Percentiles rank a stretch among this genome's conserved stretches.
These are phyloP conservation scores for Bombus picipes DNA, from an alignment of 1,140 invertebrate genomes.

Conservation along the genomic window DNA sequence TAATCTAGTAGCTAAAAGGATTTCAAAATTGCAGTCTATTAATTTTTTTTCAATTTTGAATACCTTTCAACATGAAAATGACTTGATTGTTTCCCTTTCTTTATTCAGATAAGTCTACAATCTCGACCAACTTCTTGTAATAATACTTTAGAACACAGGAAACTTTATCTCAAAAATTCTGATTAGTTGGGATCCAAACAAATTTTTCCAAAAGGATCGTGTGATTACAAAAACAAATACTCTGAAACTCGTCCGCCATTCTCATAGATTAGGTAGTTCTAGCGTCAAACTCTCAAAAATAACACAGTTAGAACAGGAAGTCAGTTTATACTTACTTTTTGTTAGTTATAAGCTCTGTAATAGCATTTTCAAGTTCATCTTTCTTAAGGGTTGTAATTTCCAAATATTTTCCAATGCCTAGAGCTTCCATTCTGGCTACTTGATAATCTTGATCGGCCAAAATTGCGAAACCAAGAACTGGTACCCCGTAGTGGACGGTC, in stretches of 20 bases:
- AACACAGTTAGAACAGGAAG: accelerated
- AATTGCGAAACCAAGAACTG: constrained; percentile 81
- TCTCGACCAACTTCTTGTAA: background rate
- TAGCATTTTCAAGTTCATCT: constrained; percentile 43
- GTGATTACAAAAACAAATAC: background rate
- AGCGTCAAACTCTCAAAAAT: accelerated
- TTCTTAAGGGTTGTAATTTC: constrained; percentile 50
- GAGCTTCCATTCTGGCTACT: constrained; percentile 50
- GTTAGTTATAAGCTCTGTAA: constrained; percentile 64
- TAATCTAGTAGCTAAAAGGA: background rate
- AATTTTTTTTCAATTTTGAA: too few species aligned
- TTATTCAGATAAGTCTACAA: background rate
- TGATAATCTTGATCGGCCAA: constrained; percentile 72
- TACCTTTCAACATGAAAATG: too few species aligned
- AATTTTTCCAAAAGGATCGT: background rate
- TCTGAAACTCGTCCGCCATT: accelerated
- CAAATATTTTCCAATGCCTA: constrained; percentile 63
- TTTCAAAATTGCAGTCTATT: accelerated
- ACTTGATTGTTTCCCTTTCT: background rate
- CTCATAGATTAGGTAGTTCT: accelerated
- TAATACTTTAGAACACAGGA: background rate
- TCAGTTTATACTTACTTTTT: constrained; percentile 41
- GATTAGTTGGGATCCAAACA: accelerated
- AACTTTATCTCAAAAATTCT: accelerated
- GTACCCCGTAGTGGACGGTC: constrained; percentile 78